Conservation (phyloP, 1,140 invertebrate species). For the Caenorhabditis brenneri region DNA sequence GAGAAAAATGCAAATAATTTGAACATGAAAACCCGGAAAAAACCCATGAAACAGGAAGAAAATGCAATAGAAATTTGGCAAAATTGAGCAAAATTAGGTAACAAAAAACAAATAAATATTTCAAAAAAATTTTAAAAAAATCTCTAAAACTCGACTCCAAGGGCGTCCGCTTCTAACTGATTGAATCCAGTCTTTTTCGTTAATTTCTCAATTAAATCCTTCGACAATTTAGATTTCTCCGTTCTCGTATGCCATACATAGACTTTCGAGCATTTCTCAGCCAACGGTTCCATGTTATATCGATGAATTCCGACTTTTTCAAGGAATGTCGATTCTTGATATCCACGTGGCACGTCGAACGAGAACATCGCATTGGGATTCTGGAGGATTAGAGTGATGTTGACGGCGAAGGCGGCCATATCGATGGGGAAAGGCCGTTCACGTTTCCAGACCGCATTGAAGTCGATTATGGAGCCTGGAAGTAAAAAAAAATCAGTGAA, state of each 20-base stretch:
- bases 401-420: conserved; percentile 70
- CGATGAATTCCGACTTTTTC: conserved; percentile 51
- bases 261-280: conserved; percentile 66
- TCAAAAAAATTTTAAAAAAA: background rate
- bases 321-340: conserved; percentile 66
- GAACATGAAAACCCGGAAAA: background rate
- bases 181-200: conserved; percentile 33
- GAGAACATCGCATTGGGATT: conserved; percentile 61
- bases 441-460: conserved; percentile 67
- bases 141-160: conserved; percentile 1
- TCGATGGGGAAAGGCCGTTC: conserved; percentile 69
- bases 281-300: conserved; percentile 66
- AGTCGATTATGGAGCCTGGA: conserved; percentile 60
- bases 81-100: background rate
- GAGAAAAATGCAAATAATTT: background rate
- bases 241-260: conserved; percentile 69
- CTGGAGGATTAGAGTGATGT: conserved; percentile 62
- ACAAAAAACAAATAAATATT: background rate
- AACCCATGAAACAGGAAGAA: background rate
- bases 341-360: conserved; percentile 65
- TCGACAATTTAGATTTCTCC: conserved; percentile 59
- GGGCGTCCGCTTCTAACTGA: conserved; percentile 32
- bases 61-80: conserved; percentile 1
- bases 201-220: background rate
- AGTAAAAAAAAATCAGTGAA: background rate